Percentiles rank a stretch among this genome's conserved stretches.
phyloP scores from a whole-genome alignment of 2,888 invertebrate genomes.

The Anarsia innoxiella region DNA sequence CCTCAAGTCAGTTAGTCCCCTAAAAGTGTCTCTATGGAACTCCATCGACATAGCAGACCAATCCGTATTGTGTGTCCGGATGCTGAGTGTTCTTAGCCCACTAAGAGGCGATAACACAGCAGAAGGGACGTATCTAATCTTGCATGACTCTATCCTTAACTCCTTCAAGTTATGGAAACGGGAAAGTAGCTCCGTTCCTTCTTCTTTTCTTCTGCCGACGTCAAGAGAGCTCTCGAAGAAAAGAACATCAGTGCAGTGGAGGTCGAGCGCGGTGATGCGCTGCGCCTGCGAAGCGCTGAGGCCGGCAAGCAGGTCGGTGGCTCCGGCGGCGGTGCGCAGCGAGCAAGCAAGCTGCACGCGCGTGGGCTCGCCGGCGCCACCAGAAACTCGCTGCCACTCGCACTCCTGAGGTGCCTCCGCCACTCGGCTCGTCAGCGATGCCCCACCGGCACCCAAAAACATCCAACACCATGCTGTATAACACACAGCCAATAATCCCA shows the following conservation, averaged over 20 bases:
- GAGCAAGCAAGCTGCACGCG: slow-evolving; percentile 78
- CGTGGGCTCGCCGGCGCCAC: slow-evolving; percentile 70
- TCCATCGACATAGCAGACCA: slow-evolving; percentile 88
- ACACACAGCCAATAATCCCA: slow-evolving; percentile 63
- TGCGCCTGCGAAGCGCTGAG: slow-evolving; percentile 80
- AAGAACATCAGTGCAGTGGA: slow-evolving; percentile 83
- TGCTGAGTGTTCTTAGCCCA: slow-evolving; percentile 78
- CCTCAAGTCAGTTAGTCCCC: slow-evolving; percentile 79
- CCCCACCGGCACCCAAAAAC: slow-evolving; percentile 52
- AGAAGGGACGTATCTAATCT: slow-evolving; percentile 83
- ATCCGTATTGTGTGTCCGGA: slow-evolving; percentile 85
- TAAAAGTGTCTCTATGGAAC: slow-evolving; percentile 81
- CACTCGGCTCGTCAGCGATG: slow-evolving; percentile 67
- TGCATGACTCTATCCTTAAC: slow-evolving; percentile 83
- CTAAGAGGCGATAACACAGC: slow-evolving; percentile 80
- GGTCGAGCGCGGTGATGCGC: slow-evolving; percentile 78
- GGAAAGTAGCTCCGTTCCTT: slow-evolving; percentile 74
- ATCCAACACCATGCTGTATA: slow-evolving; percentile 57
- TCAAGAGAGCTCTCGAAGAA: slow-evolving; percentile 83
- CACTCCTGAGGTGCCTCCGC: slow-evolving; percentile 83
- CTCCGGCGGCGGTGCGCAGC: slow-evolving; percentile 79
- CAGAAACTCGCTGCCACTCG: slow-evolving; percentile 79
- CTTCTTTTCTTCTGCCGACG: slow-evolving; percentile 68
- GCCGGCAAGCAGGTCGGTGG: slow-evolving; percentile 78
- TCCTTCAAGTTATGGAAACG: slow-evolving; percentile 79